Percentiles rank a stretch among this genome's conserved stretches.
Evolutionary conservation across 2,113 vertebrate genomes (phyloP).

Genomic region (Acinonyx jubatus): DNA sequence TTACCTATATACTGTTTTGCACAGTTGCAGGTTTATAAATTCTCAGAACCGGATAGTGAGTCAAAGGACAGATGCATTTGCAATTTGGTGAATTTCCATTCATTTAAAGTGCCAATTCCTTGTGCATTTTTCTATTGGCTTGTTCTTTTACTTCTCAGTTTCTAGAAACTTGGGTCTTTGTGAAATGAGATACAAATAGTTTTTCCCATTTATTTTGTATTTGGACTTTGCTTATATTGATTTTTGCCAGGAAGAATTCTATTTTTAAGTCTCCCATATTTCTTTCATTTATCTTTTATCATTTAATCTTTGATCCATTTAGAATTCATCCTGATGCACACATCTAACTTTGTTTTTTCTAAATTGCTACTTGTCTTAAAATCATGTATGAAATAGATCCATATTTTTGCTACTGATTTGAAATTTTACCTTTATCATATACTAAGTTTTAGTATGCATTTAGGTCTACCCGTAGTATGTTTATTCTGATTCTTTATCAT

Average conservation of each 20-base stretch:
- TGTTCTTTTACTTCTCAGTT: background rate
- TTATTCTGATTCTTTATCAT: background rate
- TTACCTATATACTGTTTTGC: background rate
- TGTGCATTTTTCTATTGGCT: background rate
- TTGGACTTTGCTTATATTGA: background rate
- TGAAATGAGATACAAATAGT: background rate
- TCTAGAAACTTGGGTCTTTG: background rate
- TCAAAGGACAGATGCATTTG: background rate
- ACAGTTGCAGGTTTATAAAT: background rate
- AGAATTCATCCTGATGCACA: background rate
- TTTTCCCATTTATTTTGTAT: background rate
- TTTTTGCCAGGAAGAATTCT: background rate
- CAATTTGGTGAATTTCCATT: background rate
- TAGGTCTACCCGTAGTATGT: background rate
- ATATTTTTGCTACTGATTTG: background rate
- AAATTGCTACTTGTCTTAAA: background rate
- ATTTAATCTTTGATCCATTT: constrained; percentile 22
- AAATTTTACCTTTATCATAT: background rate
- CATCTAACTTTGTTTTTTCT: background rate
- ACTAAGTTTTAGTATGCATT: background rate
- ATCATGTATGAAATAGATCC: background rate
- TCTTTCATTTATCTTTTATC: background rate
- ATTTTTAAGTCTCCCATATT: constrained; percentile 3
- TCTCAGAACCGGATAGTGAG: background rate
- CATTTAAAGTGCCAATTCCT: background rate